Evolutionary conservation across 1,140 invertebrate species (phyloP).

Genomic region (Chymomyza costata): DNA sequence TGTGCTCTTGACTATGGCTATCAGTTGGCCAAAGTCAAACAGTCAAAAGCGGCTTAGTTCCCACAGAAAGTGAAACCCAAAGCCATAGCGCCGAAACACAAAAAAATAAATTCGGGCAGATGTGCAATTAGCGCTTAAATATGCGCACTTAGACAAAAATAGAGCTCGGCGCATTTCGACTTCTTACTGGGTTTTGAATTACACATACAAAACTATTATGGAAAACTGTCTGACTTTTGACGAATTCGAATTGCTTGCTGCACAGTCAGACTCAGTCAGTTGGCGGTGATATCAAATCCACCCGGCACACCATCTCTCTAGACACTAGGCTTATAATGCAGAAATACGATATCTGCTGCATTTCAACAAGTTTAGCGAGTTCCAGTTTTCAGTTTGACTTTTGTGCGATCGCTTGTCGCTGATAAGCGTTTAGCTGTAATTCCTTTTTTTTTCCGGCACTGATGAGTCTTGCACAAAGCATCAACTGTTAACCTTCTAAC

Average conservation of each 20-base stretch:
- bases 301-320: constrained; percentile 29
- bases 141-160: constrained; percentile 14
- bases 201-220: constrained; percentile 13
- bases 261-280: constrained; percentile 40
- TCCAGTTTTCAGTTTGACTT: constrained; percentile 65
- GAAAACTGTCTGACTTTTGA: constrained; percentile 49
- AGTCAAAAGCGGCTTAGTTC: not conserved
- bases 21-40: not conserved
- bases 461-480: constrained; percentile 15
- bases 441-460: constrained; percentile 28
- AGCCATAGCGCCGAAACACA: constrained; percentile 17
- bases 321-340: constrained; percentile 11
- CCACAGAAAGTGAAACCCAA: constrained; percentile 12
- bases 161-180: not conserved
- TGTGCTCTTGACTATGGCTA: not conserved
- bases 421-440: constrained; percentile 55
- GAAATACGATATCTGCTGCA: constrained; percentile 51
- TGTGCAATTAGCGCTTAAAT: constrained; percentile 63
- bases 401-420: constrained; percentile 35
- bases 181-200: constrained; percentile 29
- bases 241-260: constrained; percentile 27
- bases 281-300: constrained; percentile 56
- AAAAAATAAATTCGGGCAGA: constrained; percentile 55
- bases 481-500: constrained; percentile 61
- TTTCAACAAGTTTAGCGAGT: constrained; percentile 72